Conservation (phyloP, 2,113 vertebrate species). For the Anhinga anhinga region DNA sequence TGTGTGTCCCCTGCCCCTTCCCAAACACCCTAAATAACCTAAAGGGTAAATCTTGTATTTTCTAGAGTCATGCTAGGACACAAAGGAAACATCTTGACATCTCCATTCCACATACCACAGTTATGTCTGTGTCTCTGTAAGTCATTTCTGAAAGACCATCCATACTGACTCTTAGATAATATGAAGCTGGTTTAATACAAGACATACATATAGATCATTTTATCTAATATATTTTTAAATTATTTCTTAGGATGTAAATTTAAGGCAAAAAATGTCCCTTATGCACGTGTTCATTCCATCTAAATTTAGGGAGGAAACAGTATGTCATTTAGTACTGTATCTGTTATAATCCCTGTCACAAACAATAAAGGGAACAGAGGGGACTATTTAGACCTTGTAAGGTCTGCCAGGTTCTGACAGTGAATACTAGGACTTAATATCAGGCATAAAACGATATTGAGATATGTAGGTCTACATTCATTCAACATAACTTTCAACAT, state of each 20-base stretch:
- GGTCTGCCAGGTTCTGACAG: neutral
- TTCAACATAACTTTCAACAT: neutral
- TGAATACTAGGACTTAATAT: neutral
- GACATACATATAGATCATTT: neutral
- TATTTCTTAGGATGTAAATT: neutral
- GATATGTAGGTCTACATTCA: neutral
- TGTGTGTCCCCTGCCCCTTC: too few relatives aligned
- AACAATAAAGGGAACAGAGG: neutral
- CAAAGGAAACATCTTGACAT: neutral
- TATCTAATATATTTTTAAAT: neutral
- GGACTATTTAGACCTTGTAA: neutral
- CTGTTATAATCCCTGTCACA: neutral
- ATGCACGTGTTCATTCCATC: neutral
- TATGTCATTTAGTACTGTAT: neutral
- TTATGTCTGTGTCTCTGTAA: neutral
- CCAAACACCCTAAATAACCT: neutral
- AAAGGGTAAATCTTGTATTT: neutral
- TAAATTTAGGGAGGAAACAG: neutral
- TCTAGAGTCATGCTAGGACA: neutral
- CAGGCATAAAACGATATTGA: rapidly evolving
- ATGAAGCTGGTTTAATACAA: neutral
- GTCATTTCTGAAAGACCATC: neutral
- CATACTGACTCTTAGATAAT: neutral
- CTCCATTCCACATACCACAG: neutral
- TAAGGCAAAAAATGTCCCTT: neutral